These are phyloP conservation scores for Cantharis rufa DNA, from an alignment of 2,888 invertebrate genomes.

Conservation along the genomic window DNA sequence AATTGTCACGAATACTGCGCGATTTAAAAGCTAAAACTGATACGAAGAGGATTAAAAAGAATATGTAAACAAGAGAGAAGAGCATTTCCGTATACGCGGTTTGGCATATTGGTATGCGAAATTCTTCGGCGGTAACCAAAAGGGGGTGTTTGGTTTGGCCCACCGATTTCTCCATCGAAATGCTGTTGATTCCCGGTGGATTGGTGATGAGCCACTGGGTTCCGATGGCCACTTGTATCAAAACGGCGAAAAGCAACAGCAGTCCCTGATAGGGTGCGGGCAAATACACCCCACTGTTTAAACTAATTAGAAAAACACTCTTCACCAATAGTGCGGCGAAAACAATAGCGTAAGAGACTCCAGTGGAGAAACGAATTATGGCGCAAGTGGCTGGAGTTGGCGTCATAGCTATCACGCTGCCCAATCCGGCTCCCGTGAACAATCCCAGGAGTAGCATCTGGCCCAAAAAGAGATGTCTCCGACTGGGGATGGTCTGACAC, in stretches of 20 bases:
- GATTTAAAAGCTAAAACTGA: conserved; percentile 84
- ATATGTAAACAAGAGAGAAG: conserved; percentile 80
- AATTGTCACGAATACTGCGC: conserved; percentile 88
- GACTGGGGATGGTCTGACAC: conserved; percentile 79
- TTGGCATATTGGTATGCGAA: conserved; percentile 62
- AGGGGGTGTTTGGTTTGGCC: conserved; percentile 52
- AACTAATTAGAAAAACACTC: conserved; percentile 89
- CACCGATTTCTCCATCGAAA: conserved; percentile 51
- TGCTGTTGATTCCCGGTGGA: conserved; percentile 66
- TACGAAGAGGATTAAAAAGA: conserved; percentile 82
- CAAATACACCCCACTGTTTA: conserved; percentile 88
- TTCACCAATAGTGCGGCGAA: conserved; percentile 92
- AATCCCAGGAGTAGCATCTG: conserved; percentile 85
- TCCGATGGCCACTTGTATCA: conserved; percentile 86
- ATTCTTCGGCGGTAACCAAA: conserved; percentile 51
- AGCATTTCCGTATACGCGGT: conserved; percentile 73
- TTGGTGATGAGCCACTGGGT: conserved; percentile 83
- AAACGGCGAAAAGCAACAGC: conserved; percentile 85
- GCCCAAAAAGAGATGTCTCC: conserved; percentile 84
- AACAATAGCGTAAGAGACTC: conserved; percentile 81
- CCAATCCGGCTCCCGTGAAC: conserved; percentile 79
- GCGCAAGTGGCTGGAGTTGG: conserved; percentile 82
- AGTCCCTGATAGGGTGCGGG: conserved; percentile 92
- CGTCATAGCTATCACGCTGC: conserved; percentile 76
- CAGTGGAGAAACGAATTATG: conserved; percentile 79